These are phyloP conservation scores for Oreochromis mossambicus DNA, from an alignment of 2,797 vertebrate genomes.

Conservation along the genomic window DNA sequence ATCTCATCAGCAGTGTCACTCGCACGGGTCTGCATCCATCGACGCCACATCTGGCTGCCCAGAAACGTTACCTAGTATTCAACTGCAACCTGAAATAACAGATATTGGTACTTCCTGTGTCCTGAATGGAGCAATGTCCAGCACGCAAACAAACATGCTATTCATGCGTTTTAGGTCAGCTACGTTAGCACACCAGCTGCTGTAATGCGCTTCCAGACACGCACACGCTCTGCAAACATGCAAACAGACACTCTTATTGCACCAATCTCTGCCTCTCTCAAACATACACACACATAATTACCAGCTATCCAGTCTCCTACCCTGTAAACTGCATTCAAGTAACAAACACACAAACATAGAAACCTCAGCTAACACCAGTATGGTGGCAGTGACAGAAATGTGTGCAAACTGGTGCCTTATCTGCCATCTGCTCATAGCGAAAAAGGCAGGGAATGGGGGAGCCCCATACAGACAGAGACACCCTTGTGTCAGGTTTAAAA, in stretches of 20 bases:
- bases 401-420: slow-evolving; percentile 1
- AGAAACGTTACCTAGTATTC: slow-evolving; percentile 12
- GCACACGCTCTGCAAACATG: neutral
- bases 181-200: slow-evolving; percentile 11
- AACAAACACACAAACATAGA: neutral
- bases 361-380: neutral
- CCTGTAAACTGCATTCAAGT: neutral
- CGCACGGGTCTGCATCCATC: slow-evolving; percentile 10
- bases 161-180: slow-evolving; percentile 49
- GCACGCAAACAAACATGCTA: slow-evolving; percentile 59
- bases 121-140: slow-evolving; percentile 35
- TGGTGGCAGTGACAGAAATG: neutral
- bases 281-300: neutral
- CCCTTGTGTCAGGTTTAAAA: slow-evolving; percentile 13
- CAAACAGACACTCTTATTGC: neutral
- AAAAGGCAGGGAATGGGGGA: neutral
- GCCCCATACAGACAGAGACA: slow-evolving; percentile 20
- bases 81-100: slow-evolving; percentile 58
- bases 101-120: slow-evolving; percentile 42
- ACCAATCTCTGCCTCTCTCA: neutral
- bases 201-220: slow-evolving; percentile 9
- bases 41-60: neutral
- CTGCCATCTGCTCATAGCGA: slow-evolving; percentile 20
- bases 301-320: neutral
- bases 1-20: slow-evolving; percentile 22